phyloP scores from a whole-genome alignment of 2,888 invertebrate species.

The Luperina testacea region DNA sequence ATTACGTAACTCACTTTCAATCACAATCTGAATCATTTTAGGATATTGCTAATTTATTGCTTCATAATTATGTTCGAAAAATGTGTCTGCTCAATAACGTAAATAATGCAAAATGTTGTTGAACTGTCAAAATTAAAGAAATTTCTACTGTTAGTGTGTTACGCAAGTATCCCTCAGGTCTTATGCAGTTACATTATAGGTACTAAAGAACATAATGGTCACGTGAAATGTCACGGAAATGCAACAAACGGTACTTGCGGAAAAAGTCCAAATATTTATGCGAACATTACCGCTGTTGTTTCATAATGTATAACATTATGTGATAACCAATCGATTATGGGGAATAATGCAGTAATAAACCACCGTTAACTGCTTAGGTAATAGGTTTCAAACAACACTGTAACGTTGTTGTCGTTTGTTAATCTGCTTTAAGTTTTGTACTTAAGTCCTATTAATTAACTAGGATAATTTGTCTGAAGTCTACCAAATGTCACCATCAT shows the following conservation, averaged over 20 bases:
- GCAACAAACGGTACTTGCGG: conserved; percentile 14
- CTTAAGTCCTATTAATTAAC: not conserved
- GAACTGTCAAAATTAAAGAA: not conserved
- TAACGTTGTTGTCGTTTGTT: not conserved
- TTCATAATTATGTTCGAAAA: not conserved
- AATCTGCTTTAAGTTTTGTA: not conserved
- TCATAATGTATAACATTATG: conserved; percentile 22
- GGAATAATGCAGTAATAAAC: conserved; percentile 4
- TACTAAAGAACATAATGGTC: not conserved
- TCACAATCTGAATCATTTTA: too few relatives aligned
- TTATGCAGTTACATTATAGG: not conserved
- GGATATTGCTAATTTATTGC: too few relatives aligned
- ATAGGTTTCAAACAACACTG: not conserved
- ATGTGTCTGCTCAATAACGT: not conserved
- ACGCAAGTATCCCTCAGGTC: not conserved
- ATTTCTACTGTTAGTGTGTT: not conserved
- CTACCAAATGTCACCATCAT: not conserved
- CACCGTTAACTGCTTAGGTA: conserved; percentile 6
- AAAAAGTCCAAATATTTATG: conserved; percentile 36
- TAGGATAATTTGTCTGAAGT: not conserved
- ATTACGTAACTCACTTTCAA: too few relatives aligned
- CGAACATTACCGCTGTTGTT: conserved; percentile 22
- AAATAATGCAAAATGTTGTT: not conserved
- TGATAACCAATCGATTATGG: conserved; percentile 42
- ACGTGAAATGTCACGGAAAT: conserved; percentile 25